Percentiles rank a stretch among this genome's conserved stretches.
Conservation (phyloP, 2,888 invertebrate genomes). For the Apamea monoglypha region DNA sequence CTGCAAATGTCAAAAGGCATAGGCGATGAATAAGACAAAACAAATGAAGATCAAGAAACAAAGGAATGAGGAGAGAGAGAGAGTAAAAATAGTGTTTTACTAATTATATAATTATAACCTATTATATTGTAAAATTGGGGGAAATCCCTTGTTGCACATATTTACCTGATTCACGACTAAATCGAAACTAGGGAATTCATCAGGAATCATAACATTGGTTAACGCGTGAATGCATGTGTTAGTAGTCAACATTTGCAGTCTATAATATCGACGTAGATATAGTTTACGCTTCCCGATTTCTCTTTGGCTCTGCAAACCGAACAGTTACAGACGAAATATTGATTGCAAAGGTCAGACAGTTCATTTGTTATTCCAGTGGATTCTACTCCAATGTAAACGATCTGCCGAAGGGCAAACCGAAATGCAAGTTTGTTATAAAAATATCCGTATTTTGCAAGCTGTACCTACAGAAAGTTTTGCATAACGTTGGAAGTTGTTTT, state of each 20-base stretch:
- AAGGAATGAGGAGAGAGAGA: too few species aligned
- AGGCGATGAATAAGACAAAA: not conserved
- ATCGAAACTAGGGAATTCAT: not conserved
- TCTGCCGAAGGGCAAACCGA: slow-evolving; percentile 62
- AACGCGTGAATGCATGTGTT: slow-evolving; percentile 4
- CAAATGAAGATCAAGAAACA: not conserved
- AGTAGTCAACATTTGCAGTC: slow-evolving; percentile 13
- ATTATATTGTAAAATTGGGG: not conserved
- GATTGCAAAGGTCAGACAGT: slow-evolving; percentile 69
- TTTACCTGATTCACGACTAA: not conserved
- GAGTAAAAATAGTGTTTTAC: too few species aligned
- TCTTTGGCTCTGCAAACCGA: slow-evolving; percentile 55
- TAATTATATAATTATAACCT: not conserved
- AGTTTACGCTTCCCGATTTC: slow-evolving; percentile 54
- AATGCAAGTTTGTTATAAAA: slow-evolving; percentile 61
- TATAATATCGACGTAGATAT: slow-evolving; percentile 38
- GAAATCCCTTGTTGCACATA: not conserved
- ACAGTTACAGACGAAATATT: slow-evolving; percentile 66
- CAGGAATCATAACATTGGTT: slow-evolving; percentile 11
- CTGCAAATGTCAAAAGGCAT: slow-evolving; percentile 1
- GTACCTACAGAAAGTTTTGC: slow-evolving; percentile 16
- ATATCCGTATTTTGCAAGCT: slow-evolving; percentile 48
- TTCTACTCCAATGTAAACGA: slow-evolving; percentile 67
- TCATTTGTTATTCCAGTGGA: slow-evolving; percentile 69
- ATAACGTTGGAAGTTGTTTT: not conserved